Evolutionary conservation across 2,113 vertebrate species (phyloP), one percentile per base, ranked within the genome.

Genomic region (Neogale vison): DNA sequence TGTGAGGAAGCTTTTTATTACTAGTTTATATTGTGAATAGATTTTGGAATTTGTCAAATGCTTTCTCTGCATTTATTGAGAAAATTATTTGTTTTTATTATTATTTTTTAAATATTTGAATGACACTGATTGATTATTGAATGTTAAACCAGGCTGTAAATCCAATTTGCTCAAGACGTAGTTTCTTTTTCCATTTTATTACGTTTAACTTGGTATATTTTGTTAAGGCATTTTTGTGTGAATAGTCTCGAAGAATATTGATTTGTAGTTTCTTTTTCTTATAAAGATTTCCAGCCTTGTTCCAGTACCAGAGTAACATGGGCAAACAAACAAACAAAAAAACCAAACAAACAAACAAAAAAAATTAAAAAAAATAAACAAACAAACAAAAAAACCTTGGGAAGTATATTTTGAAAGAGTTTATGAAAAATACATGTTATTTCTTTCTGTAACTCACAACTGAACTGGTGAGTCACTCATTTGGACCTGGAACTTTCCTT

Each of bases 181-280:
- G 47, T 57, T 15, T 84, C 3, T 92, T 91, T 74, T 95, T n/a
- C 50, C 23, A 52, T 81, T 92, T 67, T 76, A 17, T 91, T 36
- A 2, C 71, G 26, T 88, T 63, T 74, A 42, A 80, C 6, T 82
- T 85, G 31, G 14, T 12, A 76, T 34, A 81, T 89, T 89, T 92
- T 65, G 34, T 42, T 76, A 81, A 85, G 67, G 20, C 71, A 9
- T 34, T 83, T 63, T 82, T 96, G 47, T 20, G 1, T 79, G 21
- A 85, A 14, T 57, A n/a, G n/a, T 89, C 69, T 88, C 77, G 0
- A 91, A 14, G n/a, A 7, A 76, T 76, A 36, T 55, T 84, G 7
- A 84, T 81, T 88, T 74, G 10, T 76, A 88, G n/a, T 90, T 91
- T 93, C 47, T 63, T 88, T 77, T 82, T 57, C 13, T 81, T 86